Base-by-base conservation (phyloP, 2,113 vertebrate species). In the Mastomys natalensis region DNA sequence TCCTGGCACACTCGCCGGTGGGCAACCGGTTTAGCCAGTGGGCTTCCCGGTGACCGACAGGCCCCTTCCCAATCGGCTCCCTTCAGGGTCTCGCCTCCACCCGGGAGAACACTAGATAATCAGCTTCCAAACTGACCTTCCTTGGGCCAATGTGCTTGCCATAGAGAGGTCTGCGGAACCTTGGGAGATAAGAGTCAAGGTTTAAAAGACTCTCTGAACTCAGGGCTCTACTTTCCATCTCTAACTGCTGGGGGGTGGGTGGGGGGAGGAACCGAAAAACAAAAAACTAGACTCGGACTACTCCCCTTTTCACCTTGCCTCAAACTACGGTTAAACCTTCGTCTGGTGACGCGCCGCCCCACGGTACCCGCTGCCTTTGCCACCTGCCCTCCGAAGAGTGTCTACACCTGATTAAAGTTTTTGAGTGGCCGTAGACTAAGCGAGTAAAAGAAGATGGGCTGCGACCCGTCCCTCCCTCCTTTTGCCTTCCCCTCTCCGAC, bases 111-210 rank as follows among this genome's bases (percentile, higher is more conserved):
- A 34, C 40, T 93, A 85, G 90, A 93, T 45, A 9, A 77, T 43
- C 37, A 4, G 31, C 87, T 80, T 86, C 64, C n/a, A 81, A 29
- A 84, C n/a, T 89, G 95, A 95, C 97, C 94, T 94, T 91, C 90
- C 76, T 87, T 78, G 29, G 1, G 13, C 93, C 89, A 5, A 0
- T 13, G 86, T 77, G 37, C 94, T 96, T 82, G 90, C 76, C 81
- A 19, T 40, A 17, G 40, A 62, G 92, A 96, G 76, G 82, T 82
- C 72, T 58, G 88, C 8, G 87, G 19, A 94, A 95, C 92, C 95
- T 87, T 97, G 96, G 78, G 81, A 95, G 94, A 96, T 93, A 93
- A 81, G 29, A 95, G 82, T 81, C 96, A 90, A 91, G 82, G 94
- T 80, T 95, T 91, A 62, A 90, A 92, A 37, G 24, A 53, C 60